Evolutionary conservation across 1,140 invertebrate species (phyloP).

Genomic region (Drosophila elegans): DNA sequence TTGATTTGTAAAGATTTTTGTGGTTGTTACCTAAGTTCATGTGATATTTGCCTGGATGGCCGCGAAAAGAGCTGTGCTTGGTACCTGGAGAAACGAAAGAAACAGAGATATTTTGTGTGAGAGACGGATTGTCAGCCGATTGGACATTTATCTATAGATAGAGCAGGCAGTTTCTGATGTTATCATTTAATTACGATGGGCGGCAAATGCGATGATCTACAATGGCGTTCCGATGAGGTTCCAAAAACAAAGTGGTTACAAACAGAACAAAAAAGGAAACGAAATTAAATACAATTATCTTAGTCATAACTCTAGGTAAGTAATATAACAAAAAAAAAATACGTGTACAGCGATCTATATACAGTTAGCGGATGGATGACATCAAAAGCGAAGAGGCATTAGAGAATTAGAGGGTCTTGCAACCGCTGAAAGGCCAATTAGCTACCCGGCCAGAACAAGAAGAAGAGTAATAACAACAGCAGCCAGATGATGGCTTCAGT

Average conservation of each 20-base stretch:
- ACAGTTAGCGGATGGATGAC: slow-evolving; percentile 62
- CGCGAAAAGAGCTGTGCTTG: slow-evolving; percentile 83
- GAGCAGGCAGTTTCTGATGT: slow-evolving; percentile 26
- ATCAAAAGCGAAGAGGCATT: slow-evolving; percentile 45
- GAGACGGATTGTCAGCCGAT: slow-evolving; percentile 28
- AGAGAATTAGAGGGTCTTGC: slow-evolving; percentile 24
- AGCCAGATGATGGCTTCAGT: slow-evolving; percentile 20
- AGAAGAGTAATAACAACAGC: slow-evolving; percentile 23
- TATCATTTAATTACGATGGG: slow-evolving; percentile 23
- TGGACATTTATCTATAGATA: slow-evolving; percentile 16
- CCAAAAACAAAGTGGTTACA: slow-evolving; percentile 14
- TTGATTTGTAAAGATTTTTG: slow-evolving; percentile 46
- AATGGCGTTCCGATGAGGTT: slow-evolving; percentile 4
- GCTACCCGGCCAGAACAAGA: slow-evolving; percentile 37
- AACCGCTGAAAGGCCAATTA: slow-evolving; percentile 55
- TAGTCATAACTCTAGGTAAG: slow-evolving; percentile 29
- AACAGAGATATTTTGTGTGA: slow-evolving; percentile 62
- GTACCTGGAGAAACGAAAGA: slow-evolving; percentile 71
- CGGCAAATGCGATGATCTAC: slow-evolving; percentile 35
- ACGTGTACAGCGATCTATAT: slow-evolving; percentile 46
- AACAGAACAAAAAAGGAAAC: slow-evolving; percentile 31
- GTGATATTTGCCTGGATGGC: slow-evolving; percentile 84
- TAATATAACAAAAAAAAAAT: slow-evolving; percentile 1
- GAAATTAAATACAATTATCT: slow-evolving; percentile 33
- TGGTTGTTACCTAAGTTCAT: slow-evolving; percentile 83